These are phyloP conservation scores for Hapalemur alaotrensis DNA, from an alignment of 2,797 vertebrate species.

Conservation along the genomic window DNA sequence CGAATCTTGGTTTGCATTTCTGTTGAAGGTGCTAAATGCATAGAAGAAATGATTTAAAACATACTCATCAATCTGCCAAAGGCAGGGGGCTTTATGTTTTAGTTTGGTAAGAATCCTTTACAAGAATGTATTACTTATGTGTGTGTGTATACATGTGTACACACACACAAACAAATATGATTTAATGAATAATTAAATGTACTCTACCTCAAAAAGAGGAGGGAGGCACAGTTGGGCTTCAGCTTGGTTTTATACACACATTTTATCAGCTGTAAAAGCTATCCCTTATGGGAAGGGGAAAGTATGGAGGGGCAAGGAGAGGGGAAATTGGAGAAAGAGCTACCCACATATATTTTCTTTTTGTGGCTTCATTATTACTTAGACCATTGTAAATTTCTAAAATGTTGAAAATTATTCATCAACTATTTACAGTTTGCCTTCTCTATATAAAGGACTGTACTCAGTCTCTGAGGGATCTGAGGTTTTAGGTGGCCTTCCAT, in stretches of 20 bases:
- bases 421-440: background rate
- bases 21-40: background rate
- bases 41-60: conserved; percentile 16
- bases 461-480: background rate
- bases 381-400: background rate
- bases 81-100: background rate
- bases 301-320: background rate
- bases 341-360: background rate
- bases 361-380: background rate
- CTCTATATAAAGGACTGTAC: background rate
- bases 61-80: background rate
- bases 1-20: background rate
- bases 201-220: background rate
- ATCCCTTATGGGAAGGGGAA: background rate
- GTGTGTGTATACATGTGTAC: background rate
- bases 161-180: background rate
- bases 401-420: background rate
- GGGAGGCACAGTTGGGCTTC: background rate
- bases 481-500: background rate
- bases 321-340: background rate
- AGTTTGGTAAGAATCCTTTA: background rate
- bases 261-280: background rate
- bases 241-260: background rate
- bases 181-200: background rate
- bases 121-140: background rate